Evolutionary conservation across 2,797 vertebrate species (phyloP).

Genomic region (Phalanger gymnotis): DNA sequence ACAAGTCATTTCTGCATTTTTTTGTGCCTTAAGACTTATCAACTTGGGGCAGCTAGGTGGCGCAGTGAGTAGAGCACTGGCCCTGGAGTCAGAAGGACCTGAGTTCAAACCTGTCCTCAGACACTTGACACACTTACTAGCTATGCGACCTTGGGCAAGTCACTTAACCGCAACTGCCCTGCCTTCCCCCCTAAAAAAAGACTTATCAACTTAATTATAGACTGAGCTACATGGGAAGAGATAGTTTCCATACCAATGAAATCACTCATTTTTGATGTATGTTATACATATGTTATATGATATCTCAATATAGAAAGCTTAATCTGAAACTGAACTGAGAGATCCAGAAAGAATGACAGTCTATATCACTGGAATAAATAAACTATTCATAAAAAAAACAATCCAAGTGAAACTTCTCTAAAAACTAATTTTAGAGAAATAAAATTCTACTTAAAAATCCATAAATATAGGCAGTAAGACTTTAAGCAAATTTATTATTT

Average conservation of each 20-base stretch:
- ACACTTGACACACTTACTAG: no score
- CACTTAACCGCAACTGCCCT: no score
- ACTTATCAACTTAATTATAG: background rate
- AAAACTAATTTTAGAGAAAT: constrained; percentile 26
- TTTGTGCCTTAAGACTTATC: no score
- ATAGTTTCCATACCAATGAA: background rate
- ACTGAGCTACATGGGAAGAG: background rate
- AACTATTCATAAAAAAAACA: background rate
- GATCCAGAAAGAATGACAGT: background rate
- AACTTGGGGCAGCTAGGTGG: no score
- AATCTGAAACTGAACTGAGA: constrained; percentile 42
- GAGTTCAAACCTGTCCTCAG: no score
- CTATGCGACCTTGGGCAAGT: no score
- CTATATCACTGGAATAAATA: constrained; percentile 19
- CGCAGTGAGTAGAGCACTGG: no score
- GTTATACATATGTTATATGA: background rate
- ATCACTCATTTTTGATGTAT: background rate
- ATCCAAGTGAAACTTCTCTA: constrained; percentile 4
- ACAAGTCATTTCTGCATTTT: no score
- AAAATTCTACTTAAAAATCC: constrained; percentile 38
- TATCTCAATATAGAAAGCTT: constrained; percentile 48
- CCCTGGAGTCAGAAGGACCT: no score
- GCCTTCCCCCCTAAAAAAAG: no score
- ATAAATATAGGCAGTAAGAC: constrained; percentile 23
- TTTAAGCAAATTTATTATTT: constrained; percentile 12